phyloP scores from a whole-genome alignment of 2,888 invertebrate genomes.

The Agrochola lota region DNA sequence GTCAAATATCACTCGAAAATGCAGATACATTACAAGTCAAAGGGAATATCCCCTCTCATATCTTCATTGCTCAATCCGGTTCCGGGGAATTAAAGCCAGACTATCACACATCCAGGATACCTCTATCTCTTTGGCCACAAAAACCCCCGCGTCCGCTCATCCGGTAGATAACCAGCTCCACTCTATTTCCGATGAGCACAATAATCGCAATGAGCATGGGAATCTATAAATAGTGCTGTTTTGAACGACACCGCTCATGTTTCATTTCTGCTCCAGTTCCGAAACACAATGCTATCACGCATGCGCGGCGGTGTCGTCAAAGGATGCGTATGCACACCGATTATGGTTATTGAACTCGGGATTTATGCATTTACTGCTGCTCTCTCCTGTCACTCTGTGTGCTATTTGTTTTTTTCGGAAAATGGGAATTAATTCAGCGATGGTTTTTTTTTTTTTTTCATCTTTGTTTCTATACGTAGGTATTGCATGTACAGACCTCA shows the following conservation, averaged over 20 bases:
- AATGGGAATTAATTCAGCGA: neutral
- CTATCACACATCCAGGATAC: slow-evolving; percentile 37
- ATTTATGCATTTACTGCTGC: slow-evolving; percentile 41
- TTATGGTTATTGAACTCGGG: slow-evolving; percentile 63
- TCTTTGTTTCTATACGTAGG: neutral
- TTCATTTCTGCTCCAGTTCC: slow-evolving; percentile 81
- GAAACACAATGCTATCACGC: slow-evolving; percentile 75
- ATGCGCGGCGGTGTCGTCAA: slow-evolving; percentile 67
- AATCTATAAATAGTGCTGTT: slow-evolving; percentile 56
- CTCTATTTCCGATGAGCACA: slow-evolving; percentile 42
- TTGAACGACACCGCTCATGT: slow-evolving; percentile 54
- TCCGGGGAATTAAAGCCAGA: slow-evolving; percentile 2
- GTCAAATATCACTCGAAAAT: neutral
- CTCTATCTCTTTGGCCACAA: slow-evolving; percentile 4
- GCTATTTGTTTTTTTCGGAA: neutral
- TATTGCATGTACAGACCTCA: neutral
- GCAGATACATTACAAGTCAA: no score
- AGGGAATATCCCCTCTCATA: neutral
- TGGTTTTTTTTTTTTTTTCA: neutral
- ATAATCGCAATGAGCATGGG: slow-evolving; percentile 35
- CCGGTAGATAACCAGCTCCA: slow-evolving; percentile 47
- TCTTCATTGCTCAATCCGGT: neutral
- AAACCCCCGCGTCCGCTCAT: slow-evolving; percentile 28
- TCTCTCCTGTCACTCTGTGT: slow-evolving; percentile 41
- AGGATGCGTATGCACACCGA: slow-evolving; percentile 66